phyloP scores from a whole-genome alignment of 2,888 invertebrate genomes.

The Mesorhabditis spiculigera region DNA sequence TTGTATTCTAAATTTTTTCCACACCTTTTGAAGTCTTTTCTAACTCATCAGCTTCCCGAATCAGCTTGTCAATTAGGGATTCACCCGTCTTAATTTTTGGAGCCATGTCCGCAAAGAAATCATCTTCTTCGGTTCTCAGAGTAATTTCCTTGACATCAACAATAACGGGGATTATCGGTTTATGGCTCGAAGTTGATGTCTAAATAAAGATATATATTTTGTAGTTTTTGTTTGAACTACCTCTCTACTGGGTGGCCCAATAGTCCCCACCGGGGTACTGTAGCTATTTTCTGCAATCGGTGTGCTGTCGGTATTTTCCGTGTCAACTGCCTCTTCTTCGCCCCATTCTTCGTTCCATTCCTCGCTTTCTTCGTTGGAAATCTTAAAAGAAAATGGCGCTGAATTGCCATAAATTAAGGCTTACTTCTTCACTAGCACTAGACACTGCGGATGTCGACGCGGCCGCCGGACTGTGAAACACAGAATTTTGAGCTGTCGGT shows the following conservation, averaged over 20 bases:
- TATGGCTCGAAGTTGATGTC: too few species aligned
- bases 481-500: neutral
- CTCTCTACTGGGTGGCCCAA: too few species aligned
- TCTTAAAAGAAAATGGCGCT: neutral
- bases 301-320: neutral
- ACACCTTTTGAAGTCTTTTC: too few species aligned
- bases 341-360: constrained; percentile 5
- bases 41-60: neutral
- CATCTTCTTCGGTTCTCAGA: constrained; percentile 13
- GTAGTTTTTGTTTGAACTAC: too few species aligned
- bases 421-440: constrained; percentile 2
- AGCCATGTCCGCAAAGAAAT: constrained; percentile 21
- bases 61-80: constrained; percentile 16
- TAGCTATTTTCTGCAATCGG: too few species aligned
- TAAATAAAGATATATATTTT: too few species aligned
- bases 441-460: neutral
- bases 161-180: neutral
- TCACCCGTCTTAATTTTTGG: constrained; percentile 18
- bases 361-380: neutral
- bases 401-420: neutral
- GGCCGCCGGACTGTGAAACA: neutral
- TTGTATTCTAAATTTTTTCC: too few species aligned
- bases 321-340: neutral
- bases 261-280: too few species aligned
- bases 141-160: constrained; percentile 8